Evolutionary conservation across 2,888 invertebrate genomes (phyloP), one percentile per base, ranked within the genome.

Genomic region (Metellina segmentata): DNA sequence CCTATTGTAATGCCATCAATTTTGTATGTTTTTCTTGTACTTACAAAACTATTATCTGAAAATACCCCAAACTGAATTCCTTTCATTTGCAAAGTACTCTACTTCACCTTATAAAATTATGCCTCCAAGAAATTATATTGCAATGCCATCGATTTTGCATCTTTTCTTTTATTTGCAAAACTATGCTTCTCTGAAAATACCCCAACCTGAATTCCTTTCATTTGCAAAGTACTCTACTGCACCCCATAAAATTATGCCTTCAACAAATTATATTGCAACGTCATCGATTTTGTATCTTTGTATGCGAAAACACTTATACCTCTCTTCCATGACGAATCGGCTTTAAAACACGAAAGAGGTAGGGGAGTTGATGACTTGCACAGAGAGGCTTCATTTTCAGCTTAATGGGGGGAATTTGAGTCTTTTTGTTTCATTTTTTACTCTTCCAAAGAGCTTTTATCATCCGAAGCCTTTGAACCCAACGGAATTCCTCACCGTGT

Each of bases 351-450:
- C 74, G 72, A 72, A 85, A 20, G 51, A 61, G 16, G 61, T 61
- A 61, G 61, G 61, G 61, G 61, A 16, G 61, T 52, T 71, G 79
- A 87, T 78, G 51, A 20, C 48, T 71, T 69, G 69, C 53, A 71
- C 70, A 52, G 20, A 20, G 82, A 49, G 70, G 83, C 52, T 72
- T 78, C 74, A 70, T 71, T 81, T 85, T 19, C 81, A n/a, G 78
- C 79, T 53, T 90, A 81, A 85, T 77, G 75, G 85, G n/a, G n/a
- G n/a, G 78, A 53, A 83, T 89, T 77, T 77, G 82, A 70, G 85
- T 49, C 71, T 77, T 52, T 77, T 51, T 20, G 19, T 51, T 16
- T 71, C 87, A 48, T 75, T 71, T 85, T 71, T 20, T 72, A 51
- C 7, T 19, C 87, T 34, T 34, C 4, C 34, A 34, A 34, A 34